phyloP scores from a whole-genome alignment of 30 jellyfish, hydroid and myxozoan species.

The Turritopsis dohrnii region DNA sequence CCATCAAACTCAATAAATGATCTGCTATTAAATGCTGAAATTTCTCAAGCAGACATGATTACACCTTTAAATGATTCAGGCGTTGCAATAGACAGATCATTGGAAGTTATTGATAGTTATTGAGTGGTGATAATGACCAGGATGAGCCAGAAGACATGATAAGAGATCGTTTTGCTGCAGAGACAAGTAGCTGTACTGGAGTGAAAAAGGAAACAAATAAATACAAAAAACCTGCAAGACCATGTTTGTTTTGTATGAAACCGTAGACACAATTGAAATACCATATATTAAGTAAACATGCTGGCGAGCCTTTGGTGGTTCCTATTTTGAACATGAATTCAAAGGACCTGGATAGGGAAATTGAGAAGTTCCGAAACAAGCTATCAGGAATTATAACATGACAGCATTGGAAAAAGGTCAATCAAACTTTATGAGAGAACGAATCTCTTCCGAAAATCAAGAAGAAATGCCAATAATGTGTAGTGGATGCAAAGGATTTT shows the following conservation, averaged over 20 bases:
- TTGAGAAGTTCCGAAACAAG: neutral
- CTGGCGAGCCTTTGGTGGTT: neutral
- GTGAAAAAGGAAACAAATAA: neutral
- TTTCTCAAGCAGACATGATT: no score
- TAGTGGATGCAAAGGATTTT: conserved; percentile 13
- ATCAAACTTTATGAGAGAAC: conserved; percentile 2
- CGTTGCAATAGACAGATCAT: neutral
- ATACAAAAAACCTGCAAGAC: conserved; percentile 20
- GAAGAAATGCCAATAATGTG: conserved; percentile 22
- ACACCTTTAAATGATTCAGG: neutral
- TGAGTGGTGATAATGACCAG: neutral
- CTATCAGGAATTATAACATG: neutral
- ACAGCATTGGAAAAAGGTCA: neutral
- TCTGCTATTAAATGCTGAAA: no score
- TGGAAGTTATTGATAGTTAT: neutral
- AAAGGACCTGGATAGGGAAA: conserved; percentile 1
- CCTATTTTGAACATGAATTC: neutral
- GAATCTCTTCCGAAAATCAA: neutral
- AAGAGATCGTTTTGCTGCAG: no score
- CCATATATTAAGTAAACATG: conserved; percentile 12
- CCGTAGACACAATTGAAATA: neutral
- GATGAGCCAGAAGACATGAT: neutral
- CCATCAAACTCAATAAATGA: no score
- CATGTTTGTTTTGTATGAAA: conserved; percentile 15
- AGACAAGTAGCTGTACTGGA: no score